Base-by-base conservation (phyloP, 2,888 invertebrate genomes). In the Nymphalis urticae region DNA sequence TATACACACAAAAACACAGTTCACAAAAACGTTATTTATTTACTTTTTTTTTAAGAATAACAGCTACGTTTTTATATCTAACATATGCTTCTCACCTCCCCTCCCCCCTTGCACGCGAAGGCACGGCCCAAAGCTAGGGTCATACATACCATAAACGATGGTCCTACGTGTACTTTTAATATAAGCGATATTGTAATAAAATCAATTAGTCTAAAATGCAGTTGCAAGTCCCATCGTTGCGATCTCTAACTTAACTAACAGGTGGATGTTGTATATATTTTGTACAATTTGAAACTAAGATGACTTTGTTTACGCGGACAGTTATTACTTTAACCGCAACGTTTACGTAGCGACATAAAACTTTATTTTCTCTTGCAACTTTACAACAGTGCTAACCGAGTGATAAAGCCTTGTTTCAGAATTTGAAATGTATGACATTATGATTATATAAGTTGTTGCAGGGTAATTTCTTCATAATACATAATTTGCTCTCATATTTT, bases 301-400 rank as follows among this genome's bases (percentile, higher is more conserved):
- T 19, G 51, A 51, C 51, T 51, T 21, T 51, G 51, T 51, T 51
- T 21, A 19, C 51, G n/a, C 21, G 51, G 19, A 10, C 19, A 21
- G 51, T 51, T 51, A 51, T 51, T 51, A 19, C 51, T 51, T 51
- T 10, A 42, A 42, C 42, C 42, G 42, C 42, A 3, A 42, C 10
- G 13, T 13, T 42, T 42, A 10, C 42, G 42, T 42, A 19, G 51
- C 3, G 19, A 51, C 51, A 51, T 51, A 51, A 51, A 51, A 51
- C 9, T 51, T 51, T 51, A 51, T 51, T 51, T 51, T 51, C 19
- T 51, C 19, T 51, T 9, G 51, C 50, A 19, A 50, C 50, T 50
- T 50, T n/a, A 50, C 19, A 19, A 19, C 51, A 51, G 21, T 19
- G 51, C 19, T 51, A 51, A 21, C 51, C 21, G 19, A 21, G 21